Base-by-base conservation (phyloP, 2,888 invertebrate species). In the Eremobia ochroleuca region DNA sequence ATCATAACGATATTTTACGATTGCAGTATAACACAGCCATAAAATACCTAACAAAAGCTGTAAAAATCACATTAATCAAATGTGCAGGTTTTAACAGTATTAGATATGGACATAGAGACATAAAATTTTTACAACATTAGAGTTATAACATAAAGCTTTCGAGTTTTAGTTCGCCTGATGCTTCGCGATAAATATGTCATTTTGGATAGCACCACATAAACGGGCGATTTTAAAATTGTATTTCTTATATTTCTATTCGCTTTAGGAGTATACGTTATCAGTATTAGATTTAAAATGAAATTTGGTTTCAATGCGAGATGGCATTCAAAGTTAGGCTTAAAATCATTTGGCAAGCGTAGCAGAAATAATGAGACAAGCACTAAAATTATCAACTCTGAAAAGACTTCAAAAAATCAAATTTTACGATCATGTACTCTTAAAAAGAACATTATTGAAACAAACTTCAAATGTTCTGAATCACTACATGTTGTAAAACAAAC, bases 101-200 rank as follows among this genome's bases (percentile, higher is more conserved):
- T 62, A 59, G 21, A 55, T 46, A 69, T 55, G 34, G 28, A 85
- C 46, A 81, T 43, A 37, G 34, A 25, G 13, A 70, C 40, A 85
- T 81, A 58, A 52, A n/a, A 34, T 0, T 69, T 76, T 81, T 62
- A 82, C 37, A 59, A 70, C 66, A 75, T 75, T 66, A 73, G 65
- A 40, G 65, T 64, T 64, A n/a, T 31, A 28, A 28, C 64, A 70
- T 65, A 69, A 73, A 79, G 76, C 73, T 79, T 68, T 49, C 28
- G 62, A 77, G 77, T 72, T 85, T 83, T 79, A 81, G 80, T 88
- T 87, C 79, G 89, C 77, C 91, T 93, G 92, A 92, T 90, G 85
- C 87, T 62, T 46, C 49, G 87, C 85, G 92, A 93, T 94, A 93
- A 92, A 92, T 89, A 88, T 90, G 89, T 90, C 89, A 90, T 91